Evolutionary conservation across 92 coral and sea anemone species (phyloP).

Genomic region (Umimayanthus kanabou): DNA sequence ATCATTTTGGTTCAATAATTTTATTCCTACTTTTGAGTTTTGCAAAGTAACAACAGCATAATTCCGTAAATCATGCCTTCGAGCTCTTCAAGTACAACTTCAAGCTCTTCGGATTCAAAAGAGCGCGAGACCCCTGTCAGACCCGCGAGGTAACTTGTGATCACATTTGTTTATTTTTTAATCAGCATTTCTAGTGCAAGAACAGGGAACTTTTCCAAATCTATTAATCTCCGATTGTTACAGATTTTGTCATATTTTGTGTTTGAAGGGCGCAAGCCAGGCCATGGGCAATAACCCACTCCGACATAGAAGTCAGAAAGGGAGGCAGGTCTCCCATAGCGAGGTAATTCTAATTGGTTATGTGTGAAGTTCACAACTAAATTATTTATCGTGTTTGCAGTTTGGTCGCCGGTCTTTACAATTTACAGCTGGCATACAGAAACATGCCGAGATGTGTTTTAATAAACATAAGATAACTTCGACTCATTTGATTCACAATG

Average conservation of each 20-base stretch:
- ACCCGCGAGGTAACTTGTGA: constrained; percentile 5
- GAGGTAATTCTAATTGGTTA: constrained; percentile 4
- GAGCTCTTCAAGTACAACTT: constrained; percentile 76
- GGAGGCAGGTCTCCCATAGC: constrained; percentile 31
- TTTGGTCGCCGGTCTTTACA: not conserved
- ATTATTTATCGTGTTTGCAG: constrained; percentile 11
- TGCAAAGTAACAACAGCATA: not conserved
- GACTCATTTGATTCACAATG: not conserved
- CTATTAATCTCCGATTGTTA: not conserved
- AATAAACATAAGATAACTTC: not conserved
- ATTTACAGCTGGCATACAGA: not conserved
- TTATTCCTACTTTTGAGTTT: not conserved
- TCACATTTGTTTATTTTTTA: constrained; percentile 26
- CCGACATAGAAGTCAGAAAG: constrained; percentile 64
- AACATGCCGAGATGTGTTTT: not conserved
- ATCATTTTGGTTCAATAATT: constrained; percentile 36
- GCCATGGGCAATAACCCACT: constrained; percentile 86
- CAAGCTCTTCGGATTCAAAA: constrained; percentile 67
- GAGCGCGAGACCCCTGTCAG: constrained; percentile 22
- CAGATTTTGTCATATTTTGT: constrained; percentile 8
- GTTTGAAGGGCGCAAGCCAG: constrained; percentile 50
- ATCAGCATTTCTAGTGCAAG: not conserved
- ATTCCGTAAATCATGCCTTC: constrained; percentile 51
- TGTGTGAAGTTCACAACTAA: not conserved
- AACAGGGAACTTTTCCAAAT: not conserved